Evolutionary conservation across 2,888 invertebrate species (phyloP), one percentile per base, ranked within the genome.

Genomic region (Dynastes grantii): DNA sequence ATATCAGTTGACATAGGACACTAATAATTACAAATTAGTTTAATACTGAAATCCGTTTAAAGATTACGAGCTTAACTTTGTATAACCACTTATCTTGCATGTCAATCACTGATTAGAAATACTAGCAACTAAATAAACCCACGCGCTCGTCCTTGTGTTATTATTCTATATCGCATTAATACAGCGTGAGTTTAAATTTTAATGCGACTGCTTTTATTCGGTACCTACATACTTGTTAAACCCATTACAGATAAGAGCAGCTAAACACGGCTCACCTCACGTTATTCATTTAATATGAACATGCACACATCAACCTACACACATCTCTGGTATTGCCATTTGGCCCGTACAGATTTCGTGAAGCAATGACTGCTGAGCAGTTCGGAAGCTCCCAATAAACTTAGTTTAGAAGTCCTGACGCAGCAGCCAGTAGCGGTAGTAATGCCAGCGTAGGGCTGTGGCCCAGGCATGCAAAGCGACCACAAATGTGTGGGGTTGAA

Each of bases 381-480:
- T 77, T 65, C 79, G 67, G 63, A 67, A 77, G 77, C 79, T 79
- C 45, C 70, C 81, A 80, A 81, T 82, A 82, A 81, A 82, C 81
- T 81, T 81, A 80, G 82, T 82, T 82, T 77, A 80, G 80, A 82
- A 82, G 83, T 81, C 81, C 81, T 81, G 81, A 83, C 82, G 78
- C 81, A 81, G 82, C 79, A 78, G 65, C 64, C 63, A 73, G 51
- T 29, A 63, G 45, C 81, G 45, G 61, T 75, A 53, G 68, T 51
- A 68, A 68, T 68, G 68, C 49, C 27, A 27, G 61, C 63, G 45
- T 61, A 61, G 73, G 73, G 61, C 73, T 68, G 29, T 37, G 58
- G 76, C 79, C 61, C 81, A 79, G 49, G 82, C 83, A 83, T 82
- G 83, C 81, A 82, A 81, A 82, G 80, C 79, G 80, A 81, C 82